Conservation (phyloP, 2,113 vertebrate species). For the Oreotrochilus melanogaster region DNA sequence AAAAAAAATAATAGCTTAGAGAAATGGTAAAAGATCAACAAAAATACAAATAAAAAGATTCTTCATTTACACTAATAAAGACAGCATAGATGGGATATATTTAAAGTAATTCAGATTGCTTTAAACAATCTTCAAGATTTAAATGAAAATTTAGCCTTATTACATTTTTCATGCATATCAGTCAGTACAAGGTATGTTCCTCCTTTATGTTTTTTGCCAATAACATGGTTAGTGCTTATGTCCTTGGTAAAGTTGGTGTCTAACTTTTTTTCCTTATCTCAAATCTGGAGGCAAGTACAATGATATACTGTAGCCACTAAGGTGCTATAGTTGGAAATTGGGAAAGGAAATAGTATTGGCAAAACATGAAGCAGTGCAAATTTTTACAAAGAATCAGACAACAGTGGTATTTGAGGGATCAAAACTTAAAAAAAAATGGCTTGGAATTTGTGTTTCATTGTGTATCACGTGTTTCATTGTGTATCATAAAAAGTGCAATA, state of each 20-base stretch:
- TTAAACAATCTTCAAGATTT: accelerated
- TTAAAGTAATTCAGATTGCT: not conserved
- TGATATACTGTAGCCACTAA: not conserved
- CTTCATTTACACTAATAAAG: not conserved
- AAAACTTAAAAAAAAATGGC: not conserved
- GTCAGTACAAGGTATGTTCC: not conserved
- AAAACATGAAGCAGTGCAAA: not conserved
- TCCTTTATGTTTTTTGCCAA: not conserved
- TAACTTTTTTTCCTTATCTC: not conserved
- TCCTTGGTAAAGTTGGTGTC: not conserved
- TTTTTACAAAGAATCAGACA: not conserved
- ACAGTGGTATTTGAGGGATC: not conserved
- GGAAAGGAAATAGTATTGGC: not conserved
- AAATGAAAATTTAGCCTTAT: not conserved
- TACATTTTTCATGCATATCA: not conserved
- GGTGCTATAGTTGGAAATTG: not conserved
- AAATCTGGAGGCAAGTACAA: not conserved
- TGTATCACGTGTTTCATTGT: not conserved
- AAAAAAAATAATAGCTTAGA: not conserved
- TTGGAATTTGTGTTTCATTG: not conserved
- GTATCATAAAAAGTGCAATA: not conserved
- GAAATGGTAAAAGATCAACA: not conserved
- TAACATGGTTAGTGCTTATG: not conserved
- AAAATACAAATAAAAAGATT: not conserved
- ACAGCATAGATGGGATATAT: not conserved